These are phyloP conservation scores for Bryconaethiops microstoma DNA, from an alignment of 2,797 vertebrate genomes.

Conservation along the genomic window DNA sequence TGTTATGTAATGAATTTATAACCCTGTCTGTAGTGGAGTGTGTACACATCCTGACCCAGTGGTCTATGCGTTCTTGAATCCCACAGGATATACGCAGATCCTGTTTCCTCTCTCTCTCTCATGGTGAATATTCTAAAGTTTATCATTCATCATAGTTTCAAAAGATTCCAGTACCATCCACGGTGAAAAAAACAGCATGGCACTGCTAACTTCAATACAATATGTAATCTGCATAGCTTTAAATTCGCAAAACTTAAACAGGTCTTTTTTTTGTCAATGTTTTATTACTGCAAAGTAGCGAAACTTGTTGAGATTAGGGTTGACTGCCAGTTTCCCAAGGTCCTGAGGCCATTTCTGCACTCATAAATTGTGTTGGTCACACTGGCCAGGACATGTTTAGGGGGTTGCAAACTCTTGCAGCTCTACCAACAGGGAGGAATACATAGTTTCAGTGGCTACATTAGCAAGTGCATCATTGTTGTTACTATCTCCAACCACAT, in stretches of 20 bases:
- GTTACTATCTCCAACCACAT: too few relatives aligned
- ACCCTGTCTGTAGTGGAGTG: background rate
- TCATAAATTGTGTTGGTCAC: too few relatives aligned
- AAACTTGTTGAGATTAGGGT: background rate
- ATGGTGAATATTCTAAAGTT: slow-evolving; percentile 16
- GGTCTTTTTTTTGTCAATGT: background rate
- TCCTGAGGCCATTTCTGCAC: too few relatives aligned
- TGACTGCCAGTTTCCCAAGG: too few relatives aligned
- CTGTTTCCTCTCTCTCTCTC: slow-evolving; percentile 39
- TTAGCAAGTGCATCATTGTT: too few relatives aligned
- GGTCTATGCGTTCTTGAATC: background rate
- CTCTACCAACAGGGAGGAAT: too few relatives aligned
- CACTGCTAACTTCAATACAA: background rate
- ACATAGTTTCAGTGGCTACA: too few relatives aligned
- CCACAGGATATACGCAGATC: slow-evolving; percentile 24
- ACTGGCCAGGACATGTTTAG: too few relatives aligned
- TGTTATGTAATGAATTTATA: slow-evolving; percentile 6
- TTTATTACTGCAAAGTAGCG: background rate
- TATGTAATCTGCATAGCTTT: background rate
- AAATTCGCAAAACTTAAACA: background rate
- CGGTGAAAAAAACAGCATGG: background rate
- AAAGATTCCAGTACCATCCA: background rate
- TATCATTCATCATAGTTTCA: slow-evolving; percentile 17
- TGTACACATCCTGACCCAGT: background rate
- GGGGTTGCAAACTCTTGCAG: too few relatives aligned